phyloP scores from a whole-genome alignment of 1,140 invertebrate genomes.

The Oryctes rhinoceros region DNA sequence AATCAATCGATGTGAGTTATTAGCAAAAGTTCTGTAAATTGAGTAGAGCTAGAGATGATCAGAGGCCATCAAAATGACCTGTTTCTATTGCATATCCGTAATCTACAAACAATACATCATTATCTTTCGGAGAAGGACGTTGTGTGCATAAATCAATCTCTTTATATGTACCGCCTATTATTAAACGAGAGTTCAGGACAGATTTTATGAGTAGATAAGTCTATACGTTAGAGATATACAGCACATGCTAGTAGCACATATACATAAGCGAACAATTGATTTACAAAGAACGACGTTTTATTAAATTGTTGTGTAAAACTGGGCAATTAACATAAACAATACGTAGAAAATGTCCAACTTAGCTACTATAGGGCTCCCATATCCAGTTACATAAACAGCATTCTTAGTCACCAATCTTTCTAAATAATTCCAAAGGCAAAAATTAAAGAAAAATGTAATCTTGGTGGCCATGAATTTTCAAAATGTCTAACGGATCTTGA shows the following conservation, averaged over 20 bases:
- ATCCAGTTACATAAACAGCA: too few species aligned
- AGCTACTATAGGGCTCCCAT: too few species aligned
- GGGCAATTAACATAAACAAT: too few species aligned
- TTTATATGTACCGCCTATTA: slow-evolving; percentile 3
- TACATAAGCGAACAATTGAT: too few species aligned
- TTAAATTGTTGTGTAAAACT: too few species aligned
- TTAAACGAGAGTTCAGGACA: slow-evolving; percentile 1
- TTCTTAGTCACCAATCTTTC: too few species aligned
- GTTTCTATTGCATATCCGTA: neutral
- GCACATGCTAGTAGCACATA: neutral
- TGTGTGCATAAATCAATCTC: slow-evolving; percentile 15
- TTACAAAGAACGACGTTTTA: too few species aligned
- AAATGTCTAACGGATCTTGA: too few species aligned
- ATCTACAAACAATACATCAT: neutral
- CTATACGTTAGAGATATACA: neutral
- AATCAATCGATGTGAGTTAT: neutral
- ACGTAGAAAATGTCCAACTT: too few species aligned
- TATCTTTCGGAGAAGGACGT: neutral
- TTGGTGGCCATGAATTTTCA: too few species aligned
- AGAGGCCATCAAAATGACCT: neutral
- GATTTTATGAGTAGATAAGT: neutral
- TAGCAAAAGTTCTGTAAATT: neutral
- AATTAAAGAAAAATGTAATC: too few species aligned
- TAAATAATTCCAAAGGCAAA: too few species aligned
- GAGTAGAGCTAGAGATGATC: neutral